These are phyloP conservation scores for Melanotaenia maccullochi DNA, from an alignment of 2,797 vertebrate species.

Conservation along the genomic window DNA sequence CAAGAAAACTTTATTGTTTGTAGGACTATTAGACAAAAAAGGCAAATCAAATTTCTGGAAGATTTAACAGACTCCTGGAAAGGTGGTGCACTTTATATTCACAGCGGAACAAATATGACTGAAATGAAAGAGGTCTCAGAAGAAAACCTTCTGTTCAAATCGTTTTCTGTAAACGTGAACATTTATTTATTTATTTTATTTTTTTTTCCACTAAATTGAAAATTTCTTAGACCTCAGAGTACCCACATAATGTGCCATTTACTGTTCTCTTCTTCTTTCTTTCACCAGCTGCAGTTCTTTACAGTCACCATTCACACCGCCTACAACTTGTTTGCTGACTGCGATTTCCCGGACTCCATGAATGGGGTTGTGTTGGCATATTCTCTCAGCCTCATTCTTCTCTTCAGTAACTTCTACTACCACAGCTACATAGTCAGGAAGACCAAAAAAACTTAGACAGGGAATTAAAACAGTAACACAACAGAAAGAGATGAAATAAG, in stretches of 20 bases:
- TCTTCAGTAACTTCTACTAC: slow-evolving; percentile 82
- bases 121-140: no score
- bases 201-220: neutral
- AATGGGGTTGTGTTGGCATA: slow-evolving; percentile 70
- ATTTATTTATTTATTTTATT: no score
- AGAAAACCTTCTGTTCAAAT: no score
- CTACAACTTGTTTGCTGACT: slow-evolving; percentile 80
- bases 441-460: slow-evolving; percentile 53
- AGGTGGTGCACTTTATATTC: no score
- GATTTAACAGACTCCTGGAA: no score
- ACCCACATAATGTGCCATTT: neutral
- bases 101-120: no score
- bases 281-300: slow-evolving; percentile 77
- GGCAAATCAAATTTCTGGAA: no score
- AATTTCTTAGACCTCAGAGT: neutral
- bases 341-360: slow-evolving; percentile 75
- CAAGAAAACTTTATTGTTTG: no score
- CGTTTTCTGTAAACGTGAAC: no score
- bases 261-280: neutral
- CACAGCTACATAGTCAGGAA: slow-evolving; percentile 64
- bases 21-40: no score
- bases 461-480: neutral
- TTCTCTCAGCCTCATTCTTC: slow-evolving; percentile 76
- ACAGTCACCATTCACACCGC: slow-evolving; percentile 76
- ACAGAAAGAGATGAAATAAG: neutral